Base-by-base conservation (phyloP, 30 jellyfish, hydroid and myxozoan genomes). In the Clytia hemisphaerica region DNA sequence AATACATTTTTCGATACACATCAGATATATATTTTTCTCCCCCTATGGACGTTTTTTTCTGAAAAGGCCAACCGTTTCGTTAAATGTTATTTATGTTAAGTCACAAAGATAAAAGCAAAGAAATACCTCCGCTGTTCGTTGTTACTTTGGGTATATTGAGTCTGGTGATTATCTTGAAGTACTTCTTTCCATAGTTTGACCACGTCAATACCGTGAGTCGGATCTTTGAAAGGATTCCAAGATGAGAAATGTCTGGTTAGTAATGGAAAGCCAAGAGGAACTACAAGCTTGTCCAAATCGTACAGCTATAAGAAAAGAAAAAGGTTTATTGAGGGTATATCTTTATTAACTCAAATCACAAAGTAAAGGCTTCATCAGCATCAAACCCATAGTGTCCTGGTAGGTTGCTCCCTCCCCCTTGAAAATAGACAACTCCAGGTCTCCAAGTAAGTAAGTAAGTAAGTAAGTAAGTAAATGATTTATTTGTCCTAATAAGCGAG, bases 231-330 rank as follows among this genome's bases (percentile, higher is more conserved):
- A 0, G 98, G 98, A 12, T 80, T 85, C 98, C 98, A 89, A 22
- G 91, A 19, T 36, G 42, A 69, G 49, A 89, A 89, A 72, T 89
- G 98, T 3, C 67, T 77, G 44, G 84, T 79, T 4, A 89, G 77
- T 24, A 89, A 76, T 21, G 98, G 98, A 55, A 89, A 89, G 5
- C 98, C 98, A 55, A 89, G 90, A 2, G 98, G 98, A 2, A 89
- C 65, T 3, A 89, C 93, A 10, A 89, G 78, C 40, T 83, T 80
- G 75, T 89, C 98, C 75, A 89, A 55, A 1, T 85, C 89, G 58
- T 89, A 89, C 81, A 89, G 79, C 98, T 89, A 49, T 24, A 72
- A 70, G 21, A n/a, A 19, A 10, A 2, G 40, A 19, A 4, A 40
- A 25, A 24, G 51, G 38, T n/a, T 27, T 57, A 24, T 2, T 4